A percentile compares a stretch with the other conserved stretches of the same genome.
phyloP scores from a whole-genome alignment of 1,140 invertebrate genomes.

The Mesaphorura yosii region DNA sequence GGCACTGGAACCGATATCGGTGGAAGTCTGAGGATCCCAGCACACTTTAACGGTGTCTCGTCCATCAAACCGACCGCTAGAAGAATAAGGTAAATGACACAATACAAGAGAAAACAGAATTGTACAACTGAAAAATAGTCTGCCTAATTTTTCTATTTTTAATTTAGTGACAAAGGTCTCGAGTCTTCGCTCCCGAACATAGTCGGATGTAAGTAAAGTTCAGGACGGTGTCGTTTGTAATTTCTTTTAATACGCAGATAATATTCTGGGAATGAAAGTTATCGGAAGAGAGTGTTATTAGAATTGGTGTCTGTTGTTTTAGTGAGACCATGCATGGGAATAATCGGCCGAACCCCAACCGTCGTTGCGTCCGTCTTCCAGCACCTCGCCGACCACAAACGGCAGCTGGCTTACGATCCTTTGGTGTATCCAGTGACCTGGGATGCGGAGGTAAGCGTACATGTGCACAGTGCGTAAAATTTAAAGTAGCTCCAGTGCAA shows the following conservation, averaged over 20 bases:
- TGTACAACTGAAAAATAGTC: background rate
- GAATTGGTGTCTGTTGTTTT: background rate
- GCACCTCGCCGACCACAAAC: background rate
- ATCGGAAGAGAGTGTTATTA: background rate
- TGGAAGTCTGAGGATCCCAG: slow-evolving; percentile 19
- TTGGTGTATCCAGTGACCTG: slow-evolving; percentile 16
- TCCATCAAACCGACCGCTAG: slow-evolving; percentile 25
- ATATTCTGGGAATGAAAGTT: background rate
- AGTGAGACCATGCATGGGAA: slow-evolving; percentile 18
- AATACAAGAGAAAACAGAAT: background rate
- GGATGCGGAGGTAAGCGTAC: slow-evolving; percentile 16
- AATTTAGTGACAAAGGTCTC: slow-evolving; percentile 15
- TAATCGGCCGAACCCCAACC: slow-evolving; percentile 19
- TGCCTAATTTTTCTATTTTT: background rate
- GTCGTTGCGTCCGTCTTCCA: slow-evolving; percentile 19
- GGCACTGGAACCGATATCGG: slow-evolving; percentile 43
- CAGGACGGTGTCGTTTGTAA: background rate
- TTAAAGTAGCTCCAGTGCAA: background rate
- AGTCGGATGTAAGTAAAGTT: slow-evolving; percentile 17
- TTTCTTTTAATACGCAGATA: background rate
- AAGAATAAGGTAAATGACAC: slow-evolving; percentile 11
- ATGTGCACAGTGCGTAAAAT: too few relatives aligned
- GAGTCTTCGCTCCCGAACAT: slow-evolving; percentile 23
- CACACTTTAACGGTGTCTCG: slow-evolving; percentile 23
- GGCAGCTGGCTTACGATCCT: slow-evolving; percentile 16